Percentiles rank a stretch among this genome's conserved stretches.
These are phyloP conservation scores for Hemaris fuciformis DNA, from an alignment of 2,888 invertebrate species.

Conservation along the genomic window DNA sequence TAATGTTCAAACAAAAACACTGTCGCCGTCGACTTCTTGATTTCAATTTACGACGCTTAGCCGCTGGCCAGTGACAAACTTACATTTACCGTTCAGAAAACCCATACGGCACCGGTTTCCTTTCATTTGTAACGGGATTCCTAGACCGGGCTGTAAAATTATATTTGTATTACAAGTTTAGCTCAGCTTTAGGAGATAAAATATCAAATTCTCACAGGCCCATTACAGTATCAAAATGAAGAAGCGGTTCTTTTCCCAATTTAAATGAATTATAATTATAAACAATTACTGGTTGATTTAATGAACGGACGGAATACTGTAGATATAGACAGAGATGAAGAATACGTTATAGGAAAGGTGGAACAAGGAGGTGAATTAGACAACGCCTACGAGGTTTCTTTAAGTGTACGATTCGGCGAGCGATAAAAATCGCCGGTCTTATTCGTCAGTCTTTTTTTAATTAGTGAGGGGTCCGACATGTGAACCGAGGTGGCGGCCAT, in stretches of 20 bases:
- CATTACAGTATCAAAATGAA: constrained; percentile 60
- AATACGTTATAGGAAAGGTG: constrained; percentile 36
- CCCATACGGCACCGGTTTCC: neutral
- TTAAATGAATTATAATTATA: constrained; percentile 77
- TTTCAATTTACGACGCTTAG: constrained; percentile 60
- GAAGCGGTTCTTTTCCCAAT: constrained; percentile 59
- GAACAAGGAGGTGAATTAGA: constrained; percentile 59
- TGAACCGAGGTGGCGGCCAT: constrained; percentile 73
- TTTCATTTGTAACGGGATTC: constrained; percentile 21
- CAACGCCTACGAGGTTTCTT: constrained; percentile 74
- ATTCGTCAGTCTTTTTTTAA: constrained; percentile 80
- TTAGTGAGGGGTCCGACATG: constrained; percentile 75
- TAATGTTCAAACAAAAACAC: constrained; percentile 72
- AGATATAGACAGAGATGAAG: constrained; percentile 52
- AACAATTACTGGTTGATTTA: constrained; percentile 74
- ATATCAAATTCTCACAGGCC: constrained; percentile 68
- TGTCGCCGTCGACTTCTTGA: constrained; percentile 59
- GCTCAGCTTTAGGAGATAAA: constrained; percentile 47
- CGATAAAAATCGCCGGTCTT: constrained; percentile 80
- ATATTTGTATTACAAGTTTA: constrained; percentile 17
- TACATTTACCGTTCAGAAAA: constrained; percentile 18
- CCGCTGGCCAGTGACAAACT: constrained; percentile 36
- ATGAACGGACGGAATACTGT: constrained; percentile 64
- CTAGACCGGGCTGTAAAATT: neutral
- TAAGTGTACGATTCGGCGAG: constrained; percentile 74